Conservation (phyloP, 2,113 vertebrate genomes). For the Tupaia chinensis region DNA sequence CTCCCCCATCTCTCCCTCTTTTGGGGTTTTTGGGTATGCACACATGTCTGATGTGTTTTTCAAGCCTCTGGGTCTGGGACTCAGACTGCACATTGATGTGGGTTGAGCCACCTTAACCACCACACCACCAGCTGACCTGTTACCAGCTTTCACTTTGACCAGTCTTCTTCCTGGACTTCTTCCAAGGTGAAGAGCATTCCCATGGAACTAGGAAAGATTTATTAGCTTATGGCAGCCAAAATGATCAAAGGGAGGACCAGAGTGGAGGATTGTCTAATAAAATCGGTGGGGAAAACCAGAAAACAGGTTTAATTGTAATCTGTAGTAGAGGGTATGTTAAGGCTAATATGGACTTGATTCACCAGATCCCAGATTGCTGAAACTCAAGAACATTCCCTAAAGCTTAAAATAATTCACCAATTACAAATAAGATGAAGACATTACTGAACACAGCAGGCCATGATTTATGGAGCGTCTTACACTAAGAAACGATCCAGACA, state of each 20-base stretch:
- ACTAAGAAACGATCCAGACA: neutral
- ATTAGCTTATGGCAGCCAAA: neutral
- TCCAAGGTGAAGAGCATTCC: neutral
- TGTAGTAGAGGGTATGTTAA: neutral
- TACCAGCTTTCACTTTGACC: neutral
- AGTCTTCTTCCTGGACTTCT: neutral
- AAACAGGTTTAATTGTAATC: constrained; percentile 21
- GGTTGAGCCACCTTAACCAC: too few relatives aligned
- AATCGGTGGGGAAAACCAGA: constrained; percentile 32
- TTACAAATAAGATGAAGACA: constrained; percentile 26
- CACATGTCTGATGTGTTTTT: too few relatives aligned
- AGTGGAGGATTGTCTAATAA: neutral
- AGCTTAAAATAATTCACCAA: neutral
- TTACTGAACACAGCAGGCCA: neutral
- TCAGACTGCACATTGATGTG: too few relatives aligned
- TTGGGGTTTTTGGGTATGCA: too few relatives aligned
- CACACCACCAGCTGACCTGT: neutral
- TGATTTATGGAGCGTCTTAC: neutral
- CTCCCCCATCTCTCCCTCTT: too few relatives aligned
- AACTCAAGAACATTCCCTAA: neutral
- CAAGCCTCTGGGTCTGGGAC: too few relatives aligned
- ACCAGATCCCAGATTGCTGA: neutral
- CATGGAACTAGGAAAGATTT: neutral
- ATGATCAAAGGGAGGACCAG: neutral
- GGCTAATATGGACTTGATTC: neutral